Conservation (phyloP, 1,140 invertebrate species). For the Sitobion miscanthi region DNA sequence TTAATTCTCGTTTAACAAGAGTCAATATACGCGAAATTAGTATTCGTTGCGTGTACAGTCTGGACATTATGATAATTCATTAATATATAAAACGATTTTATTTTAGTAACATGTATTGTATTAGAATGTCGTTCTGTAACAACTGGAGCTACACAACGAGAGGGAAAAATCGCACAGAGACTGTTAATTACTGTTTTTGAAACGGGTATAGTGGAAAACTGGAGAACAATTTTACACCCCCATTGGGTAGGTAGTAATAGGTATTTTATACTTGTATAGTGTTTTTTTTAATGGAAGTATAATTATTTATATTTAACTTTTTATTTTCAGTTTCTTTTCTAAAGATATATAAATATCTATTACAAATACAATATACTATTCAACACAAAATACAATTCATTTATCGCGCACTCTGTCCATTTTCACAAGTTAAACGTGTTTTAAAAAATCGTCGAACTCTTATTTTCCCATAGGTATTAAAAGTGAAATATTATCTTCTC, state of each 20-base stretch:
- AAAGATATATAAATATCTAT: background rate
- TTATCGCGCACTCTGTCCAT: too few relatives aligned
- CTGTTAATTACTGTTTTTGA: background rate
- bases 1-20: constrained; percentile 4
- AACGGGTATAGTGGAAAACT: background rate
- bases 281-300: background rate
- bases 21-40: background rate
- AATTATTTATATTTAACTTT: background rate
- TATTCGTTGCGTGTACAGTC: background rate
- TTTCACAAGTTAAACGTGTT: background rate
- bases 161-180: background rate
- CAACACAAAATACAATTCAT: background rate
- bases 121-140: background rate
- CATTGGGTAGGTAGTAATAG: background rate
- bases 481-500: background rate
- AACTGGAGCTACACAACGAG: background rate
- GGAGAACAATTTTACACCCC: background rate
- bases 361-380: background rate
- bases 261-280: background rate
- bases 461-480: background rate
- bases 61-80: background rate
- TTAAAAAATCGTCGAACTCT: background rate
- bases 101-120: background rate
- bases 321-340: background rate
- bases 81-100: background rate